phyloP scores from a whole-genome alignment of 2,797 vertebrate genomes.

The Sebastes hopkinsi region DNA sequence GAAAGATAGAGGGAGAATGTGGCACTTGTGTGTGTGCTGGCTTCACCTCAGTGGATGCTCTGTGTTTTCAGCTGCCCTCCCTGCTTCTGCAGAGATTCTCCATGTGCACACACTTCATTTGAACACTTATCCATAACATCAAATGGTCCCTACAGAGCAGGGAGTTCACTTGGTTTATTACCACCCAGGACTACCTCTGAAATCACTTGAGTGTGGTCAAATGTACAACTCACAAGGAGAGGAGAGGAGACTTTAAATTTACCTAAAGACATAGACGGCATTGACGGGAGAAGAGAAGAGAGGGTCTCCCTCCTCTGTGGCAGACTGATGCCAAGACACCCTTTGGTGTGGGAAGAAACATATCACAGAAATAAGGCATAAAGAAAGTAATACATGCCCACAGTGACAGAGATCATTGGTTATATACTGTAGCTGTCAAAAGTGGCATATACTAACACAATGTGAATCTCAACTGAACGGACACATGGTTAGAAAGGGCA shows the following conservation, averaged over 20 bases:
- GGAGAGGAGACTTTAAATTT: conserved; percentile 12
- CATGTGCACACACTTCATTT: conserved; percentile 9
- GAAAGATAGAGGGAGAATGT: conserved; percentile 3
- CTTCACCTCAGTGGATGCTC: conserved; percentile 1
- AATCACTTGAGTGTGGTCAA: conserved; percentile 3
- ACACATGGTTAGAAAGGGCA: neutral
- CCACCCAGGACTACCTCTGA: neutral
- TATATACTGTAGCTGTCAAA: neutral
- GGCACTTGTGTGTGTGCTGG: conserved; percentile 1
- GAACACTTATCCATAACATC: conserved; percentile 11
- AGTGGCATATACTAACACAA: neutral
- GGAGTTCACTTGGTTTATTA: neutral
- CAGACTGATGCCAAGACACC: conserved; percentile 55
- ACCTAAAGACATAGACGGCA: conserved; percentile 54
- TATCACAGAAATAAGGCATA: neutral
- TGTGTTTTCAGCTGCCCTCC: conserved; percentile 19
- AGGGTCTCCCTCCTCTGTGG: conserved; percentile 31
- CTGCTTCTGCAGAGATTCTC: neutral
- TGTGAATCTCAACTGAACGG: neutral
- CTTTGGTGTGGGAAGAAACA: conserved; percentile 10
- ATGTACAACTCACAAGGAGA: neutral
- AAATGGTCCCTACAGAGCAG: conserved; percentile 15
- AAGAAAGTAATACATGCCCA: neutral
- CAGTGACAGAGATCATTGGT: neutral
- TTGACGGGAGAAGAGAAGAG: conserved; percentile 46